Evolutionary conservation across 2,888 invertebrate genomes (phyloP).

Genomic region (Phengaris alcon): DNA sequence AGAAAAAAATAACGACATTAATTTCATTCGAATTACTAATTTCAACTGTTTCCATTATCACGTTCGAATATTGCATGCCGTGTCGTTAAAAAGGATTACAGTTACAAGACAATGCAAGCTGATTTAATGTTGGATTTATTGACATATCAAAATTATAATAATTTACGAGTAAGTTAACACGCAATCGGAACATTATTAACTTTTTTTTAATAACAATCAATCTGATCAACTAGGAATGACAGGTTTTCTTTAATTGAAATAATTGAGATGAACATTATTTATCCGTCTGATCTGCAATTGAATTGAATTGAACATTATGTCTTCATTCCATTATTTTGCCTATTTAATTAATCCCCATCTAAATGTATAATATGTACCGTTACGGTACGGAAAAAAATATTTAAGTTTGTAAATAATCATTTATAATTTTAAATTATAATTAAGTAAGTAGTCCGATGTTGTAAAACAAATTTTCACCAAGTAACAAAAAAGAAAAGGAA

Average conservation of each 20-base stretch:
- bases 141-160: not conserved
- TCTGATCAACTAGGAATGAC: not conserved
- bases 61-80: not conserved
- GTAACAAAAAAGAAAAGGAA: too few relatives aligned
- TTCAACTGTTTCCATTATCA: not conserved
- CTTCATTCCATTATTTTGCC: too few relatives aligned
- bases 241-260: not conserved
- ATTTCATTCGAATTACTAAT: constrained; percentile 25
- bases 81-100: not conserved
- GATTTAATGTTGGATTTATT: not conserved
- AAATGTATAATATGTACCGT: too few relatives aligned
- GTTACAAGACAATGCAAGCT: not conserved
- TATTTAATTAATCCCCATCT: too few relatives aligned
- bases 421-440: too few relatives aligned
- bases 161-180: not conserved
- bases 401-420: too few relatives aligned
- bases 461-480: too few relatives aligned
- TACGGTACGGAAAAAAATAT: too few relatives aligned
- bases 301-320: too few relatives aligned
- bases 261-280: not conserved
- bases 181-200: not conserved
- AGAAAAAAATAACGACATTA: constrained; percentile 18
- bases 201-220: not conserved
- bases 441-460: too few relatives aligned
- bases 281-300: too few relatives aligned